Percentiles rank a stretch among this genome's conserved stretches.
These are phyloP conservation scores for Hofmannophila pseudospretella DNA, from an alignment of 2,888 invertebrate species.

Conservation along the genomic window DNA sequence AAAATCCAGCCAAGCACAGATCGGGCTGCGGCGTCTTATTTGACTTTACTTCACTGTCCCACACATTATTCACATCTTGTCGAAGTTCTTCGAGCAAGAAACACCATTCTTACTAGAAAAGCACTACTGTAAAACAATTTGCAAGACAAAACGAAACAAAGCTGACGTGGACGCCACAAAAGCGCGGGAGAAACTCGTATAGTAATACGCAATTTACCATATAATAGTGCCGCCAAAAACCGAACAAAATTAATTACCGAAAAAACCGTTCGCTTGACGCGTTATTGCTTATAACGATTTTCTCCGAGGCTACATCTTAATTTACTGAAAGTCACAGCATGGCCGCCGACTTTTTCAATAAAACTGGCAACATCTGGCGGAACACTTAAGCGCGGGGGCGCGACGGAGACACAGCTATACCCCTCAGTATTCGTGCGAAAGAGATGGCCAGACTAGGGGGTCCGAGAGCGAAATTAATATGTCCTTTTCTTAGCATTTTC, in stretches of 20 bases:
- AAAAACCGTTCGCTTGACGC: constrained; percentile 27
- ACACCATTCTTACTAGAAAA: too few relatives aligned
- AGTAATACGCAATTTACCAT: too few relatives aligned
- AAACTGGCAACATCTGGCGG: constrained; percentile 68
- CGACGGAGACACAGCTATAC: constrained; percentile 37
- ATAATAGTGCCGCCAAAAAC: neutral
- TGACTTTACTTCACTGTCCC: too few relatives aligned
- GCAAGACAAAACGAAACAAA: too few relatives aligned
- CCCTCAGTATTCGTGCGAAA: constrained; percentile 21
- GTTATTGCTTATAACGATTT: constrained; percentile 37
- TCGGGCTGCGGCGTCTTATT: too few relatives aligned
- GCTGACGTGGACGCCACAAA: too few relatives aligned
- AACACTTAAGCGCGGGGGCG: constrained; percentile 70
- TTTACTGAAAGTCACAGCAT: constrained; percentile 68
- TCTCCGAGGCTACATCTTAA: constrained; percentile 64
- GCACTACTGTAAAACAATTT: too few relatives aligned
- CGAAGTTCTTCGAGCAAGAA: too few relatives aligned
- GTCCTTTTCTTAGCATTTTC: constrained; percentile 68
- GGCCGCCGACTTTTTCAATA: constrained; percentile 74
- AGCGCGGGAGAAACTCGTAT: too few relatives aligned
- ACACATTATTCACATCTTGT: too few relatives aligned
- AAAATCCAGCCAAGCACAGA: too few relatives aligned
- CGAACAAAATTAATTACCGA: neutral
- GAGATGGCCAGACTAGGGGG: constrained; percentile 36
- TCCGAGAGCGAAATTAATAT: constrained; percentile 67